Evolutionary conservation across 2,113 vertebrate genomes (phyloP).

Genomic region (Leptosomus discolor): DNA sequence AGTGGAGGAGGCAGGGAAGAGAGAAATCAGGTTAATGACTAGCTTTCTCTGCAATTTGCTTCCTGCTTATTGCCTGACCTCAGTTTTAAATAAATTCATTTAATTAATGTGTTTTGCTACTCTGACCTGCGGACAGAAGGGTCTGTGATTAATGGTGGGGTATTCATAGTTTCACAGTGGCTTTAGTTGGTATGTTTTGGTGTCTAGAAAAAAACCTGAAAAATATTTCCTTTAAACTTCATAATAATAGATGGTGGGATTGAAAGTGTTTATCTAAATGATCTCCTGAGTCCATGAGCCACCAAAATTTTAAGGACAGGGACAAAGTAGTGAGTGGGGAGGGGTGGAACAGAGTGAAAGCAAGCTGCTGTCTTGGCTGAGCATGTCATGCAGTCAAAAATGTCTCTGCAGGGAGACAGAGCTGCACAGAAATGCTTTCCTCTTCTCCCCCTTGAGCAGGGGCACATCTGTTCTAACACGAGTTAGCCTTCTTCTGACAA

Average conservation of each 20-base stretch:
- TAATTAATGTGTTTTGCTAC: constrained; percentile 40
- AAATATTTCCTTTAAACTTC: background rate
- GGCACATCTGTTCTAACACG: background rate
- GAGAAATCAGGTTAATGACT: constrained; percentile 63
- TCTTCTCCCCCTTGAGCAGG: background rate
- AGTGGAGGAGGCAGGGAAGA: background rate
- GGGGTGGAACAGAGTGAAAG: background rate
- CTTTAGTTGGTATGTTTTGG: background rate
- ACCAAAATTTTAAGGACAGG: constrained; percentile 6
- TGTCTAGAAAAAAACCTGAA: background rate
- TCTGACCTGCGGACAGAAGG: background rate
- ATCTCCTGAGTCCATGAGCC: background rate
- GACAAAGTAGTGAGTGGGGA: constrained; percentile 47
- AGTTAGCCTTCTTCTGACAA: background rate
- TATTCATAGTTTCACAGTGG: background rate
- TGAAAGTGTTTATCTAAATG: constrained; percentile 48
- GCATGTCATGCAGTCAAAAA: background rate
- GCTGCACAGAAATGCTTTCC: background rate
- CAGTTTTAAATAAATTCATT: constrained; percentile 51
- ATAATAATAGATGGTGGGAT: constrained; percentile 21
- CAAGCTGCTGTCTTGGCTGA: constrained; percentile 18
- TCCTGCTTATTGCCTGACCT: constrained; percentile 30
- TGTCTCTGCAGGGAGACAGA: background rate
- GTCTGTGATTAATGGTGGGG: background rate
- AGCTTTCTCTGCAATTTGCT: constrained; percentile 37